Evolutionary conservation across 2,113 vertebrate genomes (phyloP).

Genomic region (Cynoglossus semilaevis): DNA sequence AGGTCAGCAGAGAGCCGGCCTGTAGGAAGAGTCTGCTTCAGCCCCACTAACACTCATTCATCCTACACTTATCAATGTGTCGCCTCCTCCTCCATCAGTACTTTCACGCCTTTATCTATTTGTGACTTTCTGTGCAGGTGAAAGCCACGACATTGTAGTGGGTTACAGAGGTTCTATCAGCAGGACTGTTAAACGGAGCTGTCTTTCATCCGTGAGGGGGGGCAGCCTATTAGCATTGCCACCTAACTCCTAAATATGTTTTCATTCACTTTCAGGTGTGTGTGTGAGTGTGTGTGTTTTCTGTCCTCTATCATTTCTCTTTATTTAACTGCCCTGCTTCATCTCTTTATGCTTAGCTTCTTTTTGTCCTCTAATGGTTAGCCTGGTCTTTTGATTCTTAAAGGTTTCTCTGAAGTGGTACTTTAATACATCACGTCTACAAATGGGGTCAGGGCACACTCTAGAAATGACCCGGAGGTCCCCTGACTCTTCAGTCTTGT

Average conservation of each 20-base stretch:
- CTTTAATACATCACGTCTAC: neutral
- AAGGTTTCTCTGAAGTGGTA: slow-evolving; percentile 18
- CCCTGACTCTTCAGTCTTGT: slow-evolving; percentile 3
- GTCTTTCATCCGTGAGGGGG: slow-evolving; percentile 9
- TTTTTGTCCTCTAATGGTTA: slow-evolving; percentile 16
- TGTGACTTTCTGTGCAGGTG: neutral
- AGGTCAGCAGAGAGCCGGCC: slow-evolving; percentile 11
- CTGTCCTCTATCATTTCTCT: slow-evolving; percentile 12
- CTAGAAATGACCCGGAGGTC: neutral
- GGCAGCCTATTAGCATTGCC: slow-evolving; percentile 6
- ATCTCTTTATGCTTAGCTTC: neutral
- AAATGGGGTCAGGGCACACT: slow-evolving; percentile 4
- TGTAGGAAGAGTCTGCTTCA: slow-evolving; percentile 37
- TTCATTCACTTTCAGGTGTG: slow-evolving; percentile 14
- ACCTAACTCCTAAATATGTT: slow-evolving; percentile 1
- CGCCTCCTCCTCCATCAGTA: no score
- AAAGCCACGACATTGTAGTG: slow-evolving; percentile 8
- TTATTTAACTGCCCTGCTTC: neutral
- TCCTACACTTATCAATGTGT: slow-evolving; percentile 1
- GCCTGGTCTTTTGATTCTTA: slow-evolving; percentile 6
- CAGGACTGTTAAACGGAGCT: slow-evolving; percentile 14
- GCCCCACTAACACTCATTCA: slow-evolving; percentile 16
- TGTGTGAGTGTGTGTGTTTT: slow-evolving; percentile 22
- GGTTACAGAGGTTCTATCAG: neutral
- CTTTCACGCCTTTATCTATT: neutral